Evolutionary conservation across 2,888 invertebrate species (phyloP), one percentile per base, ranked within the genome.

Genomic region (Meandrusa payeni): DNA sequence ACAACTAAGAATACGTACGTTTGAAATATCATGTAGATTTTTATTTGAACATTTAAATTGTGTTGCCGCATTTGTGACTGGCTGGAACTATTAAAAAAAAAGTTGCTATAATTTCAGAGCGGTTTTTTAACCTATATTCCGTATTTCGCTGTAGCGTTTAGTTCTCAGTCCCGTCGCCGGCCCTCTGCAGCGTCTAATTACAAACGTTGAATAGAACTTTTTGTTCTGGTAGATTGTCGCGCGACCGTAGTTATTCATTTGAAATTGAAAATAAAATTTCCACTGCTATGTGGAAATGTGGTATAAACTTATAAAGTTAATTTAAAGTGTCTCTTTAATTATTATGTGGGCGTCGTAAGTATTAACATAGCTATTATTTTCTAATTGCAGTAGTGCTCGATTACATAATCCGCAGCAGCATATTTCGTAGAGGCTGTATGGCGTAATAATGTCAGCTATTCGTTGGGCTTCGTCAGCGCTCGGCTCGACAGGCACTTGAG

Each of bases 391-490:
- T 20, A 27, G 10, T 34, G 7, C 10, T 17, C 23, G 43, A 28
- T 45, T 64, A 66, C 64, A 69, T 69, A 69, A 74, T 72, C 63
- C 60, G 60, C 54, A 64, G 64, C 64, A 70, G 73, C 66, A 57
- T 68, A 74, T 74, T 77, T 73, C 62, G 69, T 66, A 62, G 67
- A 55, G 58, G 62, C 62, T 70, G 71, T 75, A 74, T 69, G 70
- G 73, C 66, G 69, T 71, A 77, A 78, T 75, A 79, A 76, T 73
- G 61, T 76, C 61, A 75, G 73, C 68, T 76, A 78, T 80, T 77
- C 70, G 74, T 74, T 65, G 69, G 64, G 77, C 78, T 69, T 76
- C 78, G 81, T 81, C 80, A 76, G 79, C 80, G 76, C 72, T 73
- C 69, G 71, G 71, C 73, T 76, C 77, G 70, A 69, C 61, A 76